Conservation (phyloP, 2,888 invertebrate species). For the Gymnosoma rotundatum region DNA sequence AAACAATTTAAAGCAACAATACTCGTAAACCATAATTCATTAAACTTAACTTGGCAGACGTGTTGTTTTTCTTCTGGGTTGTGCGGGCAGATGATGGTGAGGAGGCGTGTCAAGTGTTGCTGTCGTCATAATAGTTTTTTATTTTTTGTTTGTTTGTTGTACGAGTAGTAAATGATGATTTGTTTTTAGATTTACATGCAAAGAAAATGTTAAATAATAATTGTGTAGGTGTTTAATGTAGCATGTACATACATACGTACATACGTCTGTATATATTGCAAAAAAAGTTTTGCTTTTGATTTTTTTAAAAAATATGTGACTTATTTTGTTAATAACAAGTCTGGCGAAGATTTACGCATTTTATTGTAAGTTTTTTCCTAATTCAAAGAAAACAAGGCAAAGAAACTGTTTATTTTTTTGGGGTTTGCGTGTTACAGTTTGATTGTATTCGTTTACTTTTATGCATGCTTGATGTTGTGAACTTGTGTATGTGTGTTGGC, state of each 20-base stretch:
- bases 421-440: conserved; percentile 17
- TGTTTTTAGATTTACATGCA: conserved; percentile 44
- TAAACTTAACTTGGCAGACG: conserved; percentile 5
- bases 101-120: conserved; percentile 3
- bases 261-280: not conserved
- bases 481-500: not conserved
- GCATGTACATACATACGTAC: no score
- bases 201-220: conserved; percentile 12
- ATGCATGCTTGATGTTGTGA: not conserved
- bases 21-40: not conserved
- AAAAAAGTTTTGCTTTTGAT: conserved; percentile 37
- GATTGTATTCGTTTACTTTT: not conserved
- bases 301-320: not conserved
- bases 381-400: conserved; percentile 25
- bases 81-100: conserved; percentile 1
- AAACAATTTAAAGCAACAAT: not conserved
- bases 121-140: conserved; percentile 2
- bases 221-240: conserved; percentile 57
- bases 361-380: conserved; percentile 23
- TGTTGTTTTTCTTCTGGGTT: conserved; percentile 5
- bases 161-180: conserved; percentile 33
- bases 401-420: conserved; percentile 30
- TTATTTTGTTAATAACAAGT: conserved; percentile 49
- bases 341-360: conserved; percentile 34
- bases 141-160: not conserved